Percentiles rank a stretch among this genome's conserved stretches.
Conservation (phyloP, 2,113 vertebrate species). For the Paramormyrops kingsleyae region DNA sequence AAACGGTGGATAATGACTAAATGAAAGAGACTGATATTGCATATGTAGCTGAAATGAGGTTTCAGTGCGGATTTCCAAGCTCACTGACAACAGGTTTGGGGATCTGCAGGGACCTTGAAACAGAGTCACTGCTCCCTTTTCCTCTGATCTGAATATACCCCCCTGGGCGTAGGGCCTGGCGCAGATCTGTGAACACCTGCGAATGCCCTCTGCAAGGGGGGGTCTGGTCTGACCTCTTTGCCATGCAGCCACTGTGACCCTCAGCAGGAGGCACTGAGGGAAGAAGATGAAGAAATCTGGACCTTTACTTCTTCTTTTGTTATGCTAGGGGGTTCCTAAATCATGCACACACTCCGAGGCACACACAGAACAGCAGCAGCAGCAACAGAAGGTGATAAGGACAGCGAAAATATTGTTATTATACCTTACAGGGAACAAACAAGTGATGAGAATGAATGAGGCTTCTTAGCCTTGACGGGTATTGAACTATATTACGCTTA, state of each 20-base stretch:
- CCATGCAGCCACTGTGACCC: background rate
- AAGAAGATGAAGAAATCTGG: background rate
- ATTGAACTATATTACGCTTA: background rate
- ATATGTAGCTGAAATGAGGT: background rate
- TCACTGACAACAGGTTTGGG: background rate
- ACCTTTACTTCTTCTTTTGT: slow-evolving; percentile 15
- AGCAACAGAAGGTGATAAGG: slow-evolving; percentile 23
- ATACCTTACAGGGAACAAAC: background rate
- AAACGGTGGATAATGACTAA: background rate
- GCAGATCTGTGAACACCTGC: background rate
- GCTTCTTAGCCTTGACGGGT: background rate
- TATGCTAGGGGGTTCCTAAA: slow-evolving; percentile 29
- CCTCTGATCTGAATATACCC: background rate
- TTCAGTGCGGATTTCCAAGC: background rate
- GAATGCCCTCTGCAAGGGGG: background rate
- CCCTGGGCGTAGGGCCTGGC: background rate
- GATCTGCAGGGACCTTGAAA: background rate
- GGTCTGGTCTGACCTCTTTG: background rate
- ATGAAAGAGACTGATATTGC: background rate
- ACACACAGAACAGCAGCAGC: slow-evolving; percentile 12
- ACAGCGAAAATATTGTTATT: slow-evolving; percentile 20
- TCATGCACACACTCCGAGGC: slow-evolving; percentile 28
- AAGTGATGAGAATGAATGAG: background rate
- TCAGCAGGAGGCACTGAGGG: background rate
- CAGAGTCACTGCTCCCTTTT: background rate